Percentiles rank a stretch among this genome's conserved stretches.
phyloP scores from a whole-genome alignment of 2,888 invertebrate species.

The Xanthia togata region DNA sequence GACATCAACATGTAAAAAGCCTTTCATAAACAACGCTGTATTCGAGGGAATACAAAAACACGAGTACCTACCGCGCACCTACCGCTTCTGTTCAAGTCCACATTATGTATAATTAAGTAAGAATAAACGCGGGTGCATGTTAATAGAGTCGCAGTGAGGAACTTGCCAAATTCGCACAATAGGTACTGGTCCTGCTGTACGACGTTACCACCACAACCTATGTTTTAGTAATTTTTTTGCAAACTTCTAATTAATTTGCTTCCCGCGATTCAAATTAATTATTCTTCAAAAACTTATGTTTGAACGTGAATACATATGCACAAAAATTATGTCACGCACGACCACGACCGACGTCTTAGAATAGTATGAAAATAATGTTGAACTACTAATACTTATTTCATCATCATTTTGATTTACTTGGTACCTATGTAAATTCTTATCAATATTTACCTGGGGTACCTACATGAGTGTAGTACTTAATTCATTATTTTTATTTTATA shows the following conservation, averaged over 20 bases:
- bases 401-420: not conserved
- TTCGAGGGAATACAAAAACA: conserved; percentile 50
- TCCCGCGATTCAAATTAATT: not conserved
- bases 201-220: not conserved
- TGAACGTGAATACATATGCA: not conserved
- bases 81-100: conserved; percentile 34
- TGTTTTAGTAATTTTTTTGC: not conserved
- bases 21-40: conserved; percentile 46
- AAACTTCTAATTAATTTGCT: not conserved
- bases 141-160: conserved; percentile 59
- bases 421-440: not conserved
- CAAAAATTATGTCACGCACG: not conserved
- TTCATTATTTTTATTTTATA: conserved; percentile 17
- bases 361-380: not conserved
- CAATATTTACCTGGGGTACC: conserved; percentile 7
- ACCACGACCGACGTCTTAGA: not conserved
- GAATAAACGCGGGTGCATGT: conserved; percentile 54
- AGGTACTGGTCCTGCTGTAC: not conserved
- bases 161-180: conserved; percentile 56
- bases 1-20: conserved; percentile 42
- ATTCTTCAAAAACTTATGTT: not conserved
- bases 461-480: not conserved
- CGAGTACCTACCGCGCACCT: conserved; percentile 21
- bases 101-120: conserved; percentile 55
- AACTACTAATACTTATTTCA: not conserved